Base-by-base conservation (phyloP, 2,797 vertebrate genomes). In the Oreortyx pictus region DNA sequence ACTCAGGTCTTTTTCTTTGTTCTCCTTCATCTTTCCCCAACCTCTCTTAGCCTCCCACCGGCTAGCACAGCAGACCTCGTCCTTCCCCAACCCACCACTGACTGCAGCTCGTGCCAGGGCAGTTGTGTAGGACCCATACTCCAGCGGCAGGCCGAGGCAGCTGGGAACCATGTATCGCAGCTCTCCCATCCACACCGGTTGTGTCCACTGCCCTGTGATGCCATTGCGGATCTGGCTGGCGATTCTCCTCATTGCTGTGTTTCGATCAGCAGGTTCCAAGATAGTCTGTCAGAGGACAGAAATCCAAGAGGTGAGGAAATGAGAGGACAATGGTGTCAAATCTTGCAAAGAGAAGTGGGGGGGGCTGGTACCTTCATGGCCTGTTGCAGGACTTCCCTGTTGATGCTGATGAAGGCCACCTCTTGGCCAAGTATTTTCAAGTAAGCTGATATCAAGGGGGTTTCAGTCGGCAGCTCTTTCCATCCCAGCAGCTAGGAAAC, bases 381-480 rank as follows among this genome's bases (percentile, higher is more conserved):
- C 24, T 74, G 96, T 6, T 97, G 94, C 61, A 99, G 74, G 8
- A 95, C 60, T 6, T 98, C 97, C 96, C 97, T 98, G 29, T 95
- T 97, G 44, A 99, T 39, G 68, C 96, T 97, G 59, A 93, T 20
- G 25, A 96, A 98, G 83, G 96, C 95, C 62, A 98, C 68, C 95
- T 99, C 98, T 95, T 99, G 98, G 80, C 98, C 98, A 70, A 97
- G 97, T 11, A 94, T 3, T 20, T 98, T 98, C 19, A 97, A 10
- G 86, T 97, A 98, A 67, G 91, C 91, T 73, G 98, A 97, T 18
- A 98, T 17, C 35, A 98, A 33, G 4, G 97, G 94, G 18, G 95
- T 97, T 84, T 98, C 97, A 14, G 92, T 33, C 17, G 98, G 98
- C 16, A 98, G 66, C 29, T 89, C 94, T 78, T 98, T 98, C 98